Evolutionary conservation across 2,888 invertebrate species (phyloP).

Genomic region (Chloromyia formosa): DNA sequence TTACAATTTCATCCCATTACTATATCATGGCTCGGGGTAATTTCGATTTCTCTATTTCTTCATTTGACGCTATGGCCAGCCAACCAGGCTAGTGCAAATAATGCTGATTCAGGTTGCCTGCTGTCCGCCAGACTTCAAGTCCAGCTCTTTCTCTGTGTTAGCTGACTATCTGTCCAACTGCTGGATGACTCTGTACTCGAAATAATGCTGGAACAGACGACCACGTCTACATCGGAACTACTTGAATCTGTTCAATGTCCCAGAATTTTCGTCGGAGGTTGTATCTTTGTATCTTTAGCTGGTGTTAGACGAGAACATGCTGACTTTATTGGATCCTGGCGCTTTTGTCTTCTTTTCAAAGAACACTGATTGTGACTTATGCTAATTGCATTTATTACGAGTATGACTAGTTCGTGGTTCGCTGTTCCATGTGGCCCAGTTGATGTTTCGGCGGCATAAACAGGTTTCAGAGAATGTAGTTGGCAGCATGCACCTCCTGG

Average conservation of each 20-base stretch:
- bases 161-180: background rate
- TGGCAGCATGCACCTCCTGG: too few relatives aligned
- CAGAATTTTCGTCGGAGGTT: too few relatives aligned
- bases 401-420: conserved; percentile 14
- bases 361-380: conserved; percentile 11
- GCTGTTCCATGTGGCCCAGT: too few relatives aligned
- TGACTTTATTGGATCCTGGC: background rate
- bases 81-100: conserved; percentile 33
- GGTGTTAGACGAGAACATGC: too few relatives aligned
- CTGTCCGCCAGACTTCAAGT: background rate
- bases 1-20: conserved; percentile 48
- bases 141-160: background rate
- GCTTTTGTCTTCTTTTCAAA: background rate
- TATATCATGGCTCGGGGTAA: conserved; percentile 40
- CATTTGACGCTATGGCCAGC: conserved; percentile 17
- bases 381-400: conserved; percentile 40
- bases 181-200: background rate
- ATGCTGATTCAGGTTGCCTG: conserved; percentile 38
- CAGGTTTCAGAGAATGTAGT: too few relatives aligned
- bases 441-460: too few relatives aligned
- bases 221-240: too few relatives aligned
- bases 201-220: background rate
- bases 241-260: too few relatives aligned
- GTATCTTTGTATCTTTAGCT: too few relatives aligned
- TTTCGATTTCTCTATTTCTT: conserved; percentile 44